Conservation (phyloP, 2,113 vertebrate species). For the Oophaga pumilio region DNA sequence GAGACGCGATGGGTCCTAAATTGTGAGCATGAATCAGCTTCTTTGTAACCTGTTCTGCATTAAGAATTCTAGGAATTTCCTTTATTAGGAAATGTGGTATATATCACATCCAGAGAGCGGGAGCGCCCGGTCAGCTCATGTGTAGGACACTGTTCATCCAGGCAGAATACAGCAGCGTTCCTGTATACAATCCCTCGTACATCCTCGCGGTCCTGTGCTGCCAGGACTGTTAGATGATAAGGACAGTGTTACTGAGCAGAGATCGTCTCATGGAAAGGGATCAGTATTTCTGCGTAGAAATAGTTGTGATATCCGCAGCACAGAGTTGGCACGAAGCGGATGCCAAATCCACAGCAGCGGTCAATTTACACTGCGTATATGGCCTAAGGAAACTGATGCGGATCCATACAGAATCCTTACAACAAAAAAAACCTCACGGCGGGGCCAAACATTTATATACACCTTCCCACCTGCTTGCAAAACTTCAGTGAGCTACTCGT, state of each 20-base stretch:
- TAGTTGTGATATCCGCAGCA: too few relatives aligned
- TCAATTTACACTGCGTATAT: too few relatives aligned
- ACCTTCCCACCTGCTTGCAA: too few relatives aligned
- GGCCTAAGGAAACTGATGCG: too few relatives aligned
- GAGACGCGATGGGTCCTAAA: neutral
- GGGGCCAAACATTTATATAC: too few relatives aligned
- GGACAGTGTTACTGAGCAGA: neutral
- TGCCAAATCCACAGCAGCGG: too few relatives aligned
- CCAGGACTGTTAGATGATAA: neutral
- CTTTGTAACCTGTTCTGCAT: constrained; percentile 69
- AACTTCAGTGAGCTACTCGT: too few relatives aligned
- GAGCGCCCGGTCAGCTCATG: neutral
- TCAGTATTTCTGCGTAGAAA: too few relatives aligned
- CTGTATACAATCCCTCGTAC: neutral
- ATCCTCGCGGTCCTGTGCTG: neutral
- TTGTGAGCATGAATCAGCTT: constrained; percentile 67
- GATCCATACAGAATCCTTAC: too few relatives aligned
- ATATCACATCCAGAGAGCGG: constrained; percentile 45
- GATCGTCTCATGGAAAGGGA: neutral
- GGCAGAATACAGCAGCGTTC: neutral
- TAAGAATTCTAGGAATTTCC: constrained; percentile 74
- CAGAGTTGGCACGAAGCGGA: too few relatives aligned
- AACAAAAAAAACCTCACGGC: too few relatives aligned
- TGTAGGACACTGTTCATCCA: neutral
- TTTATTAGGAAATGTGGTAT: constrained; percentile 64